Conservation (phyloP, 92 coral and sea anemone genomes). For the Desmophyllum pertusum region DNA sequence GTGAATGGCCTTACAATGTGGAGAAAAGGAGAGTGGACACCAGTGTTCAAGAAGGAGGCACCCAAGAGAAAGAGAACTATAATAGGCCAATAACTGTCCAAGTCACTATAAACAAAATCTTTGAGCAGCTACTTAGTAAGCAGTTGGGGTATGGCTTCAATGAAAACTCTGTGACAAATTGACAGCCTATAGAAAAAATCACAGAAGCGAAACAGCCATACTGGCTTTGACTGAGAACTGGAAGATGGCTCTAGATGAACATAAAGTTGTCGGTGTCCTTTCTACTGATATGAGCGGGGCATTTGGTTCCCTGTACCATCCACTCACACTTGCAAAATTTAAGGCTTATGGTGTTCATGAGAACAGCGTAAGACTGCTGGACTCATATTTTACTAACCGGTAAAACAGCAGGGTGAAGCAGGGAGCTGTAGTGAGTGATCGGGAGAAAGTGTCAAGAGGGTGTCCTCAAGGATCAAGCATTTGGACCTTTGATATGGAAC, state of each 20-base stretch:
- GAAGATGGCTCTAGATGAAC: conserved; percentile 32
- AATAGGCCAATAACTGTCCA: conserved; percentile 28
- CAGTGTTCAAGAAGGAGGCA: conserved; percentile 13
- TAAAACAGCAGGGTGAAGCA: neutral
- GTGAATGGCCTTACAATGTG: conserved; percentile 20
- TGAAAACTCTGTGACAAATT: conserved; percentile 29
- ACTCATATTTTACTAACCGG: conserved; percentile 17
- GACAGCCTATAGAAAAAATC: conserved; percentile 26
- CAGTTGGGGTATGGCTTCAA: neutral
- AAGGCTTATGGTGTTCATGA: conserved; percentile 10
- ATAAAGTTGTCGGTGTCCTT: conserved; percentile 29
- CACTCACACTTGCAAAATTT: neutral
- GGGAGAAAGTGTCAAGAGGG: conserved; percentile 20
- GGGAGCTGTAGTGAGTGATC: conserved; percentile 25
- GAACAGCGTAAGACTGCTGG: neutral
- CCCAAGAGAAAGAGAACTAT: conserved; percentile 10
- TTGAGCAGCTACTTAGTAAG: conserved; percentile 24
- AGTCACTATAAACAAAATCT: conserved; percentile 6
- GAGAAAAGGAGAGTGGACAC: conserved; percentile 35
- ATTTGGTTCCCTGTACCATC: conserved; percentile 14
- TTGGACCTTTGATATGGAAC: conserved; percentile 33
- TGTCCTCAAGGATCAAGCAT: conserved; percentile 38
- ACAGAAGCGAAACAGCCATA: conserved; percentile 32
- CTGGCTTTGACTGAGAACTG: conserved; percentile 21
- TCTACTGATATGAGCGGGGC: conserved; percentile 4